phyloP scores from a whole-genome alignment of 2,113 vertebrate genomes.

The Syrmaticus mikado region DNA sequence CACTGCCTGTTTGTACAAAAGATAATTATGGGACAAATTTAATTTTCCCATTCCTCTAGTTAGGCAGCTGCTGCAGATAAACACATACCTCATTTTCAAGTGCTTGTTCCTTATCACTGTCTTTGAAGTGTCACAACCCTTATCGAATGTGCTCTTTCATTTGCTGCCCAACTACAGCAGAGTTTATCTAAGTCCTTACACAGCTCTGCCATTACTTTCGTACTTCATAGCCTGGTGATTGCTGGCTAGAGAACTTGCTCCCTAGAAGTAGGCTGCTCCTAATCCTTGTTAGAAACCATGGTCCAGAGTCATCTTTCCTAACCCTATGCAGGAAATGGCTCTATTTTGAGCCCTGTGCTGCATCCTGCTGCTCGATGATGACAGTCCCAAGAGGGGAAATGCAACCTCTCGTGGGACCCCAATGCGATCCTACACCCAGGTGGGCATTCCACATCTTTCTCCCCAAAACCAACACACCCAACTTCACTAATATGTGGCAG shows the following conservation, averaged over 20 bases:
- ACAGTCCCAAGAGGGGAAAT: accelerated
- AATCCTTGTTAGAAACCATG: background rate
- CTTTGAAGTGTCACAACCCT: constrained; percentile 27
- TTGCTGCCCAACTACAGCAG: background rate
- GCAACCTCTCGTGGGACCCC: accelerated
- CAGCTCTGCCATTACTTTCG: background rate
- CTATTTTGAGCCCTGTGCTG: accelerated
- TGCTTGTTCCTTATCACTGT: background rate
- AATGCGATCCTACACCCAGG: accelerated
- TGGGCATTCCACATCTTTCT: accelerated
- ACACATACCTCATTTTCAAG: constrained; percentile 32
- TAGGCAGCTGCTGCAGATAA: constrained; percentile 39
- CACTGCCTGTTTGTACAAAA: constrained; percentile 60
- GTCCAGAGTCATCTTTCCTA: background rate
- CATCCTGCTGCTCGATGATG: background rate
- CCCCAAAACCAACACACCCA: background rate
- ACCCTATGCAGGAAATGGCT: background rate
- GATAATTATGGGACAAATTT: constrained; percentile 67
- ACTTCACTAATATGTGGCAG: background rate
- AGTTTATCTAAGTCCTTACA: background rate
- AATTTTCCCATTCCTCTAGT: constrained; percentile 36
- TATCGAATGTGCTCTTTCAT: background rate
- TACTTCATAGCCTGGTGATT: background rate
- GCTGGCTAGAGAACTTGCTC: background rate
- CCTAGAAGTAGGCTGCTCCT: background rate